Percentiles rank a stretch among this genome's conserved stretches.
Evolutionary conservation across 2,113 vertebrate genomes (phyloP).

Genomic region (Phodopus roborovskii): DNA sequence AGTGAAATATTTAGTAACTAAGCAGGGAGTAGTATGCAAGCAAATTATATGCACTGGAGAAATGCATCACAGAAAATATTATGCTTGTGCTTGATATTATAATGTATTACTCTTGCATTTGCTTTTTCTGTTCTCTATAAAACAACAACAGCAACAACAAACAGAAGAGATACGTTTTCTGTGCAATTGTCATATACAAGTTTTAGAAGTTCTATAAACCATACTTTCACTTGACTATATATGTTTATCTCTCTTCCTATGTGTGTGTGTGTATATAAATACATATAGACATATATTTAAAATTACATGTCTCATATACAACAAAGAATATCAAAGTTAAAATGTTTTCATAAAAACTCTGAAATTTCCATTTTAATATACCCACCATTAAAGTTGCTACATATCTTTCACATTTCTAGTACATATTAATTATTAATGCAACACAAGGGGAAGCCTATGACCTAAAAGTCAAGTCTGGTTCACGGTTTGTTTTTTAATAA

Average conservation of each 20-base stretch:
- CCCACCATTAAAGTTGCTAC: neutral
- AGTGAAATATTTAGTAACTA: slow-evolving; percentile 78
- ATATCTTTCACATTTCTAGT: slow-evolving; percentile 49
- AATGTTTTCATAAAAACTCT: neutral
- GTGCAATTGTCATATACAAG: neutral
- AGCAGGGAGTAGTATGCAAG: slow-evolving; percentile 62
- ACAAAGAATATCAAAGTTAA: neutral
- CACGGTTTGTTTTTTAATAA: neutral
- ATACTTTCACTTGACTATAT: slow-evolving; percentile 35
- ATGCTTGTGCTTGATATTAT: slow-evolving; percentile 59
- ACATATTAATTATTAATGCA: neutral
- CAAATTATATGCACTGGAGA: slow-evolving; percentile 65
- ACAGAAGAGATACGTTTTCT: slow-evolving; percentile 25
- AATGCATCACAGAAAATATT: slow-evolving; percentile 64
- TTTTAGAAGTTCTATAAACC: slow-evolving; percentile 63
- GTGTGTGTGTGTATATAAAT: neutral
- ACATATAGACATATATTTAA: neutral
- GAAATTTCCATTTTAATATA: slow-evolving; percentile 18
- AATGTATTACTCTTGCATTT: slow-evolving; percentile 45
- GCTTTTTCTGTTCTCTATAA: slow-evolving; percentile 39
- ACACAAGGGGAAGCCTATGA: neutral
- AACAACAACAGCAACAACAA: neutral
- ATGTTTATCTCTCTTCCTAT: neutral
- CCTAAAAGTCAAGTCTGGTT: neutral
- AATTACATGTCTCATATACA: neutral